A percentile compares a stretch with the other conserved stretches of the same genome.
These are phyloP conservation scores for Copsychus sechellarum DNA, from an alignment of 2,113 vertebrate species.

Conservation along the genomic window DNA sequence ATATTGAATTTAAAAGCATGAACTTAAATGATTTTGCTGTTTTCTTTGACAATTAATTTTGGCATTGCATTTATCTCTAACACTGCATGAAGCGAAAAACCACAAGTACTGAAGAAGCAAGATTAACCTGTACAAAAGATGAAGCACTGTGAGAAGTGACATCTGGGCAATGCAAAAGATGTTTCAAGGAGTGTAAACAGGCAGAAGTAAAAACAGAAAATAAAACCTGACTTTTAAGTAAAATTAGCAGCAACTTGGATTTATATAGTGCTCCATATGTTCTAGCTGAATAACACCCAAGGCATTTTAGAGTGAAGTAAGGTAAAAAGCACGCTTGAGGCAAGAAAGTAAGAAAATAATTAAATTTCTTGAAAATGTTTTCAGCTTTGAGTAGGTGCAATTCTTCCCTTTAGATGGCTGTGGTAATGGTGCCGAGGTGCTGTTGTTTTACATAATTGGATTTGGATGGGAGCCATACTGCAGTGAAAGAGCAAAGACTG, in stretches of 20 bases:
- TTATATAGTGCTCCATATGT: slow-evolving; percentile 72
- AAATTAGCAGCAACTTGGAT: slow-evolving; percentile 74
- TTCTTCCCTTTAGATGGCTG: slow-evolving; percentile 60
- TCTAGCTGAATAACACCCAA: slow-evolving; percentile 61
- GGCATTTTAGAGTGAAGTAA: slow-evolving; percentile 56
- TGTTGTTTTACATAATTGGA: slow-evolving; percentile 70
- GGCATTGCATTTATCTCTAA: slow-evolving; percentile 34
- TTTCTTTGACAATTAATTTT: slow-evolving; percentile 71
- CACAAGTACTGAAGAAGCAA: slow-evolving; percentile 1
- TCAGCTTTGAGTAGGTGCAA: slow-evolving; percentile 61
- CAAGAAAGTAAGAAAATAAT: slow-evolving; percentile 57
- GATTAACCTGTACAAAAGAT: slow-evolving; percentile 38
- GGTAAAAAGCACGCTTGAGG: slow-evolving; percentile 36
- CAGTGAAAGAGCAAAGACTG: slow-evolving; percentile 60
- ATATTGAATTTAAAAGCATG: slow-evolving; percentile 68
- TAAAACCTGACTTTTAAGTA: slow-evolving; percentile 75
- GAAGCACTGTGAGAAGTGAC: slow-evolving; percentile 5
- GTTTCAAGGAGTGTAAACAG: slow-evolving; percentile 65
- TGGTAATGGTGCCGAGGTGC: slow-evolving; percentile 45
- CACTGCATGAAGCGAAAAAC: slow-evolving; percentile 3
- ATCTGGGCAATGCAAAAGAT: slow-evolving; percentile 57
- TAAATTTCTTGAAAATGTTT: slow-evolving; percentile 68
- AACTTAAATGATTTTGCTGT: slow-evolving; percentile 66
- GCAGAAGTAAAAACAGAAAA: slow-evolving; percentile 71
- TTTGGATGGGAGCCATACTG: slow-evolving; percentile 63